Evolutionary conservation across 2,113 vertebrate genomes (phyloP).

Genomic region (Jaculus jaculus): DNA sequence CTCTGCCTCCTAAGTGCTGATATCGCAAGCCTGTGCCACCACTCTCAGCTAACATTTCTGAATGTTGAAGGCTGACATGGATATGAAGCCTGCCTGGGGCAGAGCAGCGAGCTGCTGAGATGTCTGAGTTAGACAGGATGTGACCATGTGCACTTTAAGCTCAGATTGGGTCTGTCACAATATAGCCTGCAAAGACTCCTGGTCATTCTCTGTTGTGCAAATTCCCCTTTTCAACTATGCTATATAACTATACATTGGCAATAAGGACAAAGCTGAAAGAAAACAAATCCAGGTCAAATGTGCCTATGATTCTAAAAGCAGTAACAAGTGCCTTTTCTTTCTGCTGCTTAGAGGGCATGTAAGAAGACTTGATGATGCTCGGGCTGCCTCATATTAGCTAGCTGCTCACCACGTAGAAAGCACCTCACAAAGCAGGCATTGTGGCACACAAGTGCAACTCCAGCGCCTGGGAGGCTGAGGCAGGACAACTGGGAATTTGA

Average conservation of each 20-base stretch:
- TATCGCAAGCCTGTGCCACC: not conserved
- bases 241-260: not conserved
- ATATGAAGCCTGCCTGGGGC: not conserved
- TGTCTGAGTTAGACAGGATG: rapidly evolving
- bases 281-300: not conserved
- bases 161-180: not conserved
- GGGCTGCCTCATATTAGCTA: not conserved
- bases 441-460: not conserved
- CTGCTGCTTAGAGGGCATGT: not conserved
- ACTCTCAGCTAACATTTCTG: not conserved
- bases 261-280: not conserved
- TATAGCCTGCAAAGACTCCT: not conserved
- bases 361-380: not conserved
- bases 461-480: not conserved
- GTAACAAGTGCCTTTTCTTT: not conserved
- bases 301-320: not conserved
- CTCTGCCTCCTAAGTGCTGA: not conserved
- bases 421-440: not conserved
- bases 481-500: too few species aligned
- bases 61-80: not conserved
- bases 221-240: not conserved
- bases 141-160: not conserved
- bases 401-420: not conserved
- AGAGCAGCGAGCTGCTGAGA: rapidly evolving
- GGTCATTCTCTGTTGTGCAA: not conserved